Evolutionary conservation across 2,797 vertebrate species (phyloP).

Genomic region (Lerista edwardsae): DNA sequence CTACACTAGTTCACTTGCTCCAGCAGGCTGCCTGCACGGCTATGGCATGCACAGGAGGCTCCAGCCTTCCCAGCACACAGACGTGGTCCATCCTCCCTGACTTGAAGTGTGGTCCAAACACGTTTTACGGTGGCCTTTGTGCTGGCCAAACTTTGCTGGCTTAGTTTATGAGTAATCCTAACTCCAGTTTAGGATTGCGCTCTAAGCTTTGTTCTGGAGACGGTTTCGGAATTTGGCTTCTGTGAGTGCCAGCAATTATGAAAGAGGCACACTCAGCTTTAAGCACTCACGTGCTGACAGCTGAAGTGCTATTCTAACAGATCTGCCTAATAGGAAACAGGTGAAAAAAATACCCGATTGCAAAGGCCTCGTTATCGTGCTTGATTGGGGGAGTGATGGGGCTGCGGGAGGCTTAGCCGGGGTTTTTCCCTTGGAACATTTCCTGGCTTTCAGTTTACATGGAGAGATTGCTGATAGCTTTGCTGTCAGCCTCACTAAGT

Average conservation of each 20-base stretch:
- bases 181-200: too few species aligned
- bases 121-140: too few species aligned
- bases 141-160: too few species aligned
- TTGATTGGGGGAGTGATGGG: slow-evolving; percentile 32
- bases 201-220: slow-evolving; percentile 40
- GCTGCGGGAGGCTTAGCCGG: background rate
- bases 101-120: too few species aligned
- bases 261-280: slow-evolving; percentile 74
- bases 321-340: slow-evolving; percentile 76
- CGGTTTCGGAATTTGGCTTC: slow-evolving; percentile 67
- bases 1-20: too few species aligned
- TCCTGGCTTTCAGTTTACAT: background rate
- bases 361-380: slow-evolving; percentile 66
- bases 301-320: slow-evolving; percentile 75
- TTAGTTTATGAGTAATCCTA: too few species aligned
- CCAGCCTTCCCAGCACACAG: too few species aligned
- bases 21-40: too few species aligned
- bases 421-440: background rate
- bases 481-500: background rate
- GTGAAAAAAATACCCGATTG: slow-evolving; percentile 77
- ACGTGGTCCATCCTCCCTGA: too few species aligned
- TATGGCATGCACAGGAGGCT: too few species aligned
- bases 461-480: background rate
- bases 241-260: slow-evolving; percentile 73
- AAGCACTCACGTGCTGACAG: slow-evolving; percentile 76